Conservation (phyloP, 2,888 invertebrate genomes). For the Invenusta paracnida region DNA sequence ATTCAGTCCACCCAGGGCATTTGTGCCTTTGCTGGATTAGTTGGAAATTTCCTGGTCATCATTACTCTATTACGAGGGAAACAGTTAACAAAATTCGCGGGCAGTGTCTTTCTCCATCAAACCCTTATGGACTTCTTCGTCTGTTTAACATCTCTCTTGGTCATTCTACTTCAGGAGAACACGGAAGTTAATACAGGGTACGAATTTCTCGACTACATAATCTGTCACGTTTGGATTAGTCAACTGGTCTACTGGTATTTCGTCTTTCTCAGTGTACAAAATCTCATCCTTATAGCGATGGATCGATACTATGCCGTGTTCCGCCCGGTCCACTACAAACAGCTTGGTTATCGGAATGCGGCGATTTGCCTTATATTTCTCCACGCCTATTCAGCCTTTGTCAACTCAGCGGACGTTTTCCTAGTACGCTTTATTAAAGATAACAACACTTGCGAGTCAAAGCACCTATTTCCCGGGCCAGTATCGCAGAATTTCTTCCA, state of each 20-base stretch:
- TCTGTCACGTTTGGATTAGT: constrained; percentile 36
- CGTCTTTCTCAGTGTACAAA: constrained; percentile 37
- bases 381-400: constrained; percentile 23
- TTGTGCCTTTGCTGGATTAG: neutral
- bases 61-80: constrained; percentile 31
- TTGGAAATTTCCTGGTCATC: constrained; percentile 36
- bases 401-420: constrained; percentile 34
- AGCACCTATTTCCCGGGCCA: neutral
- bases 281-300: constrained; percentile 33
- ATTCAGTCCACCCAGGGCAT: constrained; percentile 23
- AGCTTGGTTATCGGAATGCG: constrained; percentile 21
- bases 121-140: constrained; percentile 40
- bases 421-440: neutral
- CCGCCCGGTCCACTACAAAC: constrained; percentile 31
- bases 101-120: constrained; percentile 33
- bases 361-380: constrained; percentile 16
- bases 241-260: constrained; percentile 40
- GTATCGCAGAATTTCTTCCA: constrained; percentile 20
- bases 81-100: constrained; percentile 26
- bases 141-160: constrained; percentile 14
- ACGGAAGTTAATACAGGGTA: neutral
- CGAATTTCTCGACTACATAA: neutral
- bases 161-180: constrained; percentile 20
- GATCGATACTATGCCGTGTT: constrained; percentile 38
- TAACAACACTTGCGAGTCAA: constrained; percentile 7